Evolutionary conservation across 2,113 vertebrate genomes (phyloP).

Genomic region (Hydrochoerus hydrochaeris): DNA sequence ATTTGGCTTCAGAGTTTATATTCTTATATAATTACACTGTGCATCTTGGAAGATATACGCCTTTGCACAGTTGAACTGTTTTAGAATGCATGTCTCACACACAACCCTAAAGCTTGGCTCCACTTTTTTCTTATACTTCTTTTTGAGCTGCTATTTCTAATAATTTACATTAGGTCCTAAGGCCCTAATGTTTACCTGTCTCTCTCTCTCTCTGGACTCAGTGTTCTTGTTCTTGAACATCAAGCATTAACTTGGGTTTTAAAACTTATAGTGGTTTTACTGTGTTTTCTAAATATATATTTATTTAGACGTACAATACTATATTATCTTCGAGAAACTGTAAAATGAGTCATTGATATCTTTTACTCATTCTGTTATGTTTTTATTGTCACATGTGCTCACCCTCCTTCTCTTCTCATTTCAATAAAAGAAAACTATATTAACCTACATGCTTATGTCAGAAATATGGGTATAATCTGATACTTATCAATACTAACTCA

Average conservation of each 20-base stretch:
- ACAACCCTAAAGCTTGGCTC: background rate
- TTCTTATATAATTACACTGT: background rate
- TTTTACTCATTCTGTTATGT: background rate
- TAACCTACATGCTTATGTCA: background rate
- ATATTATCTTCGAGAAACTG: background rate
- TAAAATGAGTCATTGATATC: background rate
- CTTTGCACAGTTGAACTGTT: background rate
- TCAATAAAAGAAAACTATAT: background rate
- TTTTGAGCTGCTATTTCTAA: background rate
- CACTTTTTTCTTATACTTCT: background rate
- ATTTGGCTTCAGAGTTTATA: background rate
- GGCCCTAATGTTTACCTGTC: background rate
- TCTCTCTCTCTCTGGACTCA: background rate
- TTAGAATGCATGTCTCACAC: background rate
- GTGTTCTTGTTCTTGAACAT: background rate
- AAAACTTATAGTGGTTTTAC: background rate
- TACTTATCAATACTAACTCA: background rate
- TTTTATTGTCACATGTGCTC: background rate
- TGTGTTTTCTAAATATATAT: background rate
- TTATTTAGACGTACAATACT: background rate
- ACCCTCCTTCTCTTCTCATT: background rate
- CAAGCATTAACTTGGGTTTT: background rate
- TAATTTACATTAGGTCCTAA: background rate
- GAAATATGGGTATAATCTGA: background rate
- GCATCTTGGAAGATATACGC: background rate